Evolutionary conservation across 2,888 invertebrate genomes (phyloP).

Genomic region (Lithophane ornitopus): DNA sequence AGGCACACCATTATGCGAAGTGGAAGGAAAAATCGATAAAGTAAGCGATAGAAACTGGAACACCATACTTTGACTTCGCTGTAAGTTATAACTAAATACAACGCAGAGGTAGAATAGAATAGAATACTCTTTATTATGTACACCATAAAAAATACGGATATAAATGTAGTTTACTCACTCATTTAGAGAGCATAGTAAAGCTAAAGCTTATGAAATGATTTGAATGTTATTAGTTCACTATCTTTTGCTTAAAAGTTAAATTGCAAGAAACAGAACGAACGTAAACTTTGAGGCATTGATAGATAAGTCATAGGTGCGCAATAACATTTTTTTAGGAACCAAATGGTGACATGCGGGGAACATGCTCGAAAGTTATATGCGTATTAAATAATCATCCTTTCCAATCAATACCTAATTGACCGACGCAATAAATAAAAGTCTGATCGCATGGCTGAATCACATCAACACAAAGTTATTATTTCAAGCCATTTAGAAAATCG

Average conservation of each 20-base stretch:
- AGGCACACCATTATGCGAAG: constrained; percentile 50
- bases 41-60: constrained; percentile 61
- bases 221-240: background rate
- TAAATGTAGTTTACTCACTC: background rate
- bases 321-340: too few relatives aligned
- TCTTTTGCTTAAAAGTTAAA: background rate
- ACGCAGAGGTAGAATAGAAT: too few relatives aligned
- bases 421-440: constrained; percentile 16
- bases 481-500: constrained; percentile 14
- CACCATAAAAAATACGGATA: too few relatives aligned
- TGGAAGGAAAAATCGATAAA: constrained; percentile 66
- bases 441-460: constrained; percentile 32
- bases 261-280: background rate
- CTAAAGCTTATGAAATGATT: background rate
- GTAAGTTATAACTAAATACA: constrained; percentile 28
- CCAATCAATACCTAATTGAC: constrained; percentile 22
- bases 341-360: too few relatives aligned
- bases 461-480: constrained; percentile 29
- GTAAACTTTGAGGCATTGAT: background rate
- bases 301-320: too few relatives aligned
- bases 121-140: too few relatives aligned
- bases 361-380: too few relatives aligned
- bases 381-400: background rate
- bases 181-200: background rate
- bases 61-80: constrained; percentile 50